These are phyloP conservation scores for Neofelis nebulosa DNA, from an alignment of 2,113 vertebrate species.

Conservation along the genomic window DNA sequence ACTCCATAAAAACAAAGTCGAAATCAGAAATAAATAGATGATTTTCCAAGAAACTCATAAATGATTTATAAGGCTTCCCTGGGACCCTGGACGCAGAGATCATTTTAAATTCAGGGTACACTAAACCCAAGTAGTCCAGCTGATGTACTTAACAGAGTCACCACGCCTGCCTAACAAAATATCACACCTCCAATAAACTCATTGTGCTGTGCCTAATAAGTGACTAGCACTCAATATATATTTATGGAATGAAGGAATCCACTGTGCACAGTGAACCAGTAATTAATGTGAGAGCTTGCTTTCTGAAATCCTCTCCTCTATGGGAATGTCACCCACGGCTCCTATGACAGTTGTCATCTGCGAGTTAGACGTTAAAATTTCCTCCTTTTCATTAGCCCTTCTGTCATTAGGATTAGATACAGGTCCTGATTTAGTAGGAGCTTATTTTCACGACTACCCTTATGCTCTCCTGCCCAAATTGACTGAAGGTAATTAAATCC, in stretches of 20 bases:
- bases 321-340: neutral
- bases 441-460: neutral
- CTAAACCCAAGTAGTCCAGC: neutral
- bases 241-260: neutral
- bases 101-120: constrained; percentile 25
- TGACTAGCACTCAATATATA: neutral
- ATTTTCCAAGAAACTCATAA: neutral
- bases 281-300: neutral
- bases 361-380: neutral
- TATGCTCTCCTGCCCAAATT: neutral
- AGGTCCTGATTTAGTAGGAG: neutral
- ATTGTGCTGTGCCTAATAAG: neutral
- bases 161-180: neutral
- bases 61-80: neutral
- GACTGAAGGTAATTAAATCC: neutral
- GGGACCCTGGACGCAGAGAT: neutral
- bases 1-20: neutral
- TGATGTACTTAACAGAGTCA: neutral
- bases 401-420: neutral
- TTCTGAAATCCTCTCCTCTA: neutral
- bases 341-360: neutral
- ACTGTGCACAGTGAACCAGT: neutral
- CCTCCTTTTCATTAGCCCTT: neutral
- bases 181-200: neutral
- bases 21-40: neutral